Conservation (phyloP, 2,113 vertebrate genomes). For the Pristiophorus japonicus region DNA sequence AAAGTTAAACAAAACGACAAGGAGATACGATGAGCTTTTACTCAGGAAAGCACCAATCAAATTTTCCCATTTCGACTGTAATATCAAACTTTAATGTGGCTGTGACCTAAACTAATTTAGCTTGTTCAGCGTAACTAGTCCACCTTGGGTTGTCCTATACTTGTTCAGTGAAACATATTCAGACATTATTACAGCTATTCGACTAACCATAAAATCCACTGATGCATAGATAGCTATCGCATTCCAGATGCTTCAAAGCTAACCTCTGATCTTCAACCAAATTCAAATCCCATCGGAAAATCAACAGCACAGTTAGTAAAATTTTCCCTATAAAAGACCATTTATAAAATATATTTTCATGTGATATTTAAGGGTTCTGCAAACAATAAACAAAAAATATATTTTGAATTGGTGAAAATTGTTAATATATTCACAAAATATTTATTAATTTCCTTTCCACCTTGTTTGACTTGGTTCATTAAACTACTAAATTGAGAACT, state of each 20-base stretch:
- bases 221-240: constrained; percentile 6
- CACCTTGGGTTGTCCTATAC: constrained; percentile 27
- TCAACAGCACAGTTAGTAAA: constrained; percentile 4
- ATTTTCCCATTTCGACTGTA: not conserved
- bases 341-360: not conserved
- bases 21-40: not conserved
- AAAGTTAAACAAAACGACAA: not conserved
- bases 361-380: not conserved
- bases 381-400: not conserved
- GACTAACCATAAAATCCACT: constrained; percentile 20
- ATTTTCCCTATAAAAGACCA: not conserved
- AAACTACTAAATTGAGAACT: not conserved
- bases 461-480: not conserved
- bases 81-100: constrained; percentile 1
- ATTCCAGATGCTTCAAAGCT: constrained; percentile 23
- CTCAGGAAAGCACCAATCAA: not conserved
- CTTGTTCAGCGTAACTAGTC: constrained; percentile 22
- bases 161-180: constrained; percentile 20
- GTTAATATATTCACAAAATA: not conserved
- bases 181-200: constrained; percentile 21
- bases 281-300: constrained; percentile 13
- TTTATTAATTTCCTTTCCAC: not conserved
- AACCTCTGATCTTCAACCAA: constrained; percentile 19
- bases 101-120: not conserved
- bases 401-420: not conserved